phyloP scores from a whole-genome alignment of 2,797 vertebrate species.

The Otolemur crassicaudatus region DNA sequence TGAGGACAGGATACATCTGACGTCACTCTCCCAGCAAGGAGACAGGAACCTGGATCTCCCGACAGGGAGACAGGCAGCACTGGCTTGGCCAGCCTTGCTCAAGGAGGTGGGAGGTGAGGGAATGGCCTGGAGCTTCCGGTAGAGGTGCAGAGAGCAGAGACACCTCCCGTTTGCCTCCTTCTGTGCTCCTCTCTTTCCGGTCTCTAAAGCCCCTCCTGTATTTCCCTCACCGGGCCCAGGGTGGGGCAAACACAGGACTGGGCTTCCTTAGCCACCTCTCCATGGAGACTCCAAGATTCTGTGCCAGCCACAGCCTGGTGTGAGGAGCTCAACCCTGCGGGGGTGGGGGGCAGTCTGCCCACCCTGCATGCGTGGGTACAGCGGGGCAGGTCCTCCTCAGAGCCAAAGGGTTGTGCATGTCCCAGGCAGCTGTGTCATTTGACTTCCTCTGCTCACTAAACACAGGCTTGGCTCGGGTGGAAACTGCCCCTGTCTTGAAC shows the following conservation, averaged over 20 bases:
- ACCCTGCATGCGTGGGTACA: rapidly evolving
- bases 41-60: background rate
- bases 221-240: background rate
- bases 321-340: background rate
- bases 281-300: background rate
- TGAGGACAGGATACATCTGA: background rate
- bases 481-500: background rate
- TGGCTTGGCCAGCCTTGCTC: too few relatives aligned
- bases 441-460: background rate
- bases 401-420: background rate
- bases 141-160: background rate
- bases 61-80: background rate
- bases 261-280: background rate
- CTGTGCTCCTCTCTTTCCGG: background rate
- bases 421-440: background rate
- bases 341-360: background rate
- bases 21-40: background rate
- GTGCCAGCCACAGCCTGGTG: background rate
- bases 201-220: background rate
- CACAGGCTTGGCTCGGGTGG: background rate
- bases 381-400: background rate
- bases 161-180: rapidly evolving
- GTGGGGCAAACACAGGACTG: too few relatives aligned
- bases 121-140: rapidly evolving
- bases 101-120: background rate